Evolutionary conservation across 2,113 vertebrate genomes (phyloP).

Genomic region (Gopherus flavomarginatus): DNA sequence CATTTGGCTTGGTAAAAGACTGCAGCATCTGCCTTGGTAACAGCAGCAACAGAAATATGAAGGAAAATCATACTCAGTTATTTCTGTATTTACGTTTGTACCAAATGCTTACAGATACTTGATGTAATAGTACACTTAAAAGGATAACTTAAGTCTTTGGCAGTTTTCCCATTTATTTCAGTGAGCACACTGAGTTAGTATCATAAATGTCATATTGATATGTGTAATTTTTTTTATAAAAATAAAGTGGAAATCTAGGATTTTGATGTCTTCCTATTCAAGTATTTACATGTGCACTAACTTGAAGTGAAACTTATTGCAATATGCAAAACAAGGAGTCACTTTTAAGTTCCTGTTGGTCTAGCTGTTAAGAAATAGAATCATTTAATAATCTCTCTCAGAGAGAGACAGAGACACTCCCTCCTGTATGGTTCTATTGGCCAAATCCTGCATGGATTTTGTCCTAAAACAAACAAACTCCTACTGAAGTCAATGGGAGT

Average conservation of each 20-base stretch:
- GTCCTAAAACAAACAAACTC: background rate
- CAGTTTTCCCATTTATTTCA: background rate
- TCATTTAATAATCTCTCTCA: background rate
- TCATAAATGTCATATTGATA: background rate
- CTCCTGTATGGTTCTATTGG: background rate
- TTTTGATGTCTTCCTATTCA: background rate
- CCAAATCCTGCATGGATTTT: background rate
- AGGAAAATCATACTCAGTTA: slow-evolving; percentile 1
- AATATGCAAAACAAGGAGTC: background rate
- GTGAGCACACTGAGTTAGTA: background rate
- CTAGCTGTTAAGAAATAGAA: background rate
- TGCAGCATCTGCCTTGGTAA: background rate
- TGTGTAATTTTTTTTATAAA: background rate
- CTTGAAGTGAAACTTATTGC: background rate
- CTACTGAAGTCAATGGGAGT: rapidly evolving
- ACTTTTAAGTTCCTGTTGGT: background rate
- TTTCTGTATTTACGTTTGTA: background rate
- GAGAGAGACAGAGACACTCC: background rate
- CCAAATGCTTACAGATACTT: background rate
- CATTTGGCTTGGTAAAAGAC: background rate
- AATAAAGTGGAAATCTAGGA: background rate
- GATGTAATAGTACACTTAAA: background rate
- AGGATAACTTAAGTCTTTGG: background rate
- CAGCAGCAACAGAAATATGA: background rate
- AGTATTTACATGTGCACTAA: background rate